Evolutionary conservation across 2,113 vertebrate genomes (phyloP).

Genomic region (Cottus gobio): DNA sequence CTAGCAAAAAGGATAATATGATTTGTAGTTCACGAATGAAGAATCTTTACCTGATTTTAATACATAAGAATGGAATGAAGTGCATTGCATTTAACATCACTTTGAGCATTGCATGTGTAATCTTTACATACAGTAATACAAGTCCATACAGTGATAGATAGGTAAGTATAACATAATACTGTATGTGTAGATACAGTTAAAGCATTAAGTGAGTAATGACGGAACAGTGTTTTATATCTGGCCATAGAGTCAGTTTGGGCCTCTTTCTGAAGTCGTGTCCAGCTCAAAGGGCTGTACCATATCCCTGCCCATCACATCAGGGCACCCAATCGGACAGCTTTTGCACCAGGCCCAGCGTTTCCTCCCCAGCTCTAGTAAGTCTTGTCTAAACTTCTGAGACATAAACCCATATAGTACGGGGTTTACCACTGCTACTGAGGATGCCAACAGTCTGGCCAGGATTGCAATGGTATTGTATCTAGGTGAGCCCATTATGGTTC

Average conservation of each 20-base stretch:
- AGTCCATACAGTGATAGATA: not conserved
- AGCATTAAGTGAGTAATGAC: not conserved
- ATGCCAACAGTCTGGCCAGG: constrained; percentile 76
- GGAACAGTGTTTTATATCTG: constrained; percentile 6
- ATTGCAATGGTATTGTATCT: constrained; percentile 60
- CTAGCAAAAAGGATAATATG: not conserved
- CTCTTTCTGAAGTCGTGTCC: constrained; percentile 68
- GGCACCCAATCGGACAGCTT: constrained; percentile 44
- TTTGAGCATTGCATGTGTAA: not conserved
- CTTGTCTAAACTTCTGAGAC: constrained; percentile 81
- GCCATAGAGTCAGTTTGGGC: constrained; percentile 36
- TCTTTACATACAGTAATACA: not conserved
- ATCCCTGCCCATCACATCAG: constrained; percentile 57
- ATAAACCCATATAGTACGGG: constrained; percentile 82
- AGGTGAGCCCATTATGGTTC: not conserved
- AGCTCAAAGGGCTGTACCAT: constrained; percentile 75
- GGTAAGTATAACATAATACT: not conserved
- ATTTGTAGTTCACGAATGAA: not conserved
- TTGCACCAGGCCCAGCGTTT: constrained; percentile 55
- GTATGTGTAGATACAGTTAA: not conserved
- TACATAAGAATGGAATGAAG: not conserved
- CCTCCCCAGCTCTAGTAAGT: constrained; percentile 70
- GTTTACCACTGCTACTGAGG: constrained; percentile 80
- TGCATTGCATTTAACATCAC: not conserved
- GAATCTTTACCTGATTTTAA: not conserved